These are phyloP conservation scores for Wasmannia auropunctata DNA, from an alignment of 1,140 invertebrate species.

Conservation along the genomic window DNA sequence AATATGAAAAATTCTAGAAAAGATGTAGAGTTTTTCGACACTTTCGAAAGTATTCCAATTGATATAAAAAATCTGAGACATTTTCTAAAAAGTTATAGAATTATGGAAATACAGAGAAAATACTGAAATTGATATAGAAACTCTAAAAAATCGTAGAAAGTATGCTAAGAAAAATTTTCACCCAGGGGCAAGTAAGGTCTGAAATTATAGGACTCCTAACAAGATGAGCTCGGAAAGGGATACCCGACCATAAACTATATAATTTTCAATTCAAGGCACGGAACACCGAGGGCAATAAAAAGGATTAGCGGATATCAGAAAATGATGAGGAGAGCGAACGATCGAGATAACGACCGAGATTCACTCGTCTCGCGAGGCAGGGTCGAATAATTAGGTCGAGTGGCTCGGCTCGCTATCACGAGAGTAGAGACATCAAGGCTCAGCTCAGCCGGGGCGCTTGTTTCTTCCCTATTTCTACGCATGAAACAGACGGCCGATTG, in stretches of 20 bases:
- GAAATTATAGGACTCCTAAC: not conserved
- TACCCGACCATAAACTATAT: not conserved
- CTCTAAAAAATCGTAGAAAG: no score
- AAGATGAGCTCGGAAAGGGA: not conserved
- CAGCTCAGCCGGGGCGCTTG: constrained; percentile 38
- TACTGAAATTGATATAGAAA: no score
- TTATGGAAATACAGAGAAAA: no score
- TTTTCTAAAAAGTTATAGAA: no score
- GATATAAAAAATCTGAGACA: no score
- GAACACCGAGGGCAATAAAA: not conserved
- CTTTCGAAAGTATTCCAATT: no score
- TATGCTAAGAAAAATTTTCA: no score
- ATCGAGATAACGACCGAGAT: constrained; percentile 31
- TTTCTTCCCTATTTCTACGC: constrained; percentile 68
- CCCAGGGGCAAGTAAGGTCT: not conserved
- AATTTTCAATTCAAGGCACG: constrained; percentile 4
- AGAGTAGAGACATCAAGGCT: constrained; percentile 40
- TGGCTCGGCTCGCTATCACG: constrained; percentile 58
- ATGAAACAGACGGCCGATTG: constrained; percentile 69
- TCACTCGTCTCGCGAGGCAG: constrained; percentile 29
- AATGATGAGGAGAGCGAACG: not conserved
- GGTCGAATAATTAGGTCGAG: constrained; percentile 70
- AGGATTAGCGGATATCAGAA: not conserved
- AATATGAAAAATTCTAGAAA: no score
- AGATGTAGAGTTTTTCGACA: no score